Conservation (phyloP, 2,888 invertebrate species). For the Tipula vernalis region DNA sequence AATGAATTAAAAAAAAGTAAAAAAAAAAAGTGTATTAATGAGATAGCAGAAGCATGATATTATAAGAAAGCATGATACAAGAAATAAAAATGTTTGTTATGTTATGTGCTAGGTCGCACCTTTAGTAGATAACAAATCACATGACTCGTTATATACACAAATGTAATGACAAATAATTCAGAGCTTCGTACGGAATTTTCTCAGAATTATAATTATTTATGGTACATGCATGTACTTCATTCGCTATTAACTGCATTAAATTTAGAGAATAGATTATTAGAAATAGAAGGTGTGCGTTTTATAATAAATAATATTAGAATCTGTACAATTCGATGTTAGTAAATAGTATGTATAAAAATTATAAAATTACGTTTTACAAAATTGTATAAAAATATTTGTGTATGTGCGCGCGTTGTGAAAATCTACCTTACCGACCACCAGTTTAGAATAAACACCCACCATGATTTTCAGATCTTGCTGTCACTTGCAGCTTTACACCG, state of each 20-base stretch:
- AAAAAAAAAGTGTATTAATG: not conserved
- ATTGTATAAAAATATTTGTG: not conserved
- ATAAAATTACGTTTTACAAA: not conserved
- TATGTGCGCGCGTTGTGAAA: not conserved
- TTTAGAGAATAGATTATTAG: too few species aligned
- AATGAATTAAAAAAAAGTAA: not conserved
- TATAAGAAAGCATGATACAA: not conserved
- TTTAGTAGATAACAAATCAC: not conserved
- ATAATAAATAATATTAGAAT: not conserved
- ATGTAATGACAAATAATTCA: too few species aligned
- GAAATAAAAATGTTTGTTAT: not conserved
- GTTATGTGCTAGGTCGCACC: not conserved
- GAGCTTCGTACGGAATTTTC: too few species aligned
- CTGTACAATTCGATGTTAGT: not conserved
- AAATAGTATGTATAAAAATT: not conserved
- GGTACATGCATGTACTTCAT: too few species aligned
- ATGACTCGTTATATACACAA: not conserved
- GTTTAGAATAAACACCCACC: slow-evolving; percentile 32
- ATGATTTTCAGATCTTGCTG: slow-evolving; percentile 52
- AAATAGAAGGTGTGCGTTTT: too few species aligned
- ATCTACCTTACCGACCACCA: slow-evolving; percentile 10
- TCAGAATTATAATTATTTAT: too few species aligned
- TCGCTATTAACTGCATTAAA: too few species aligned
- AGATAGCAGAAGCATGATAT: not conserved
- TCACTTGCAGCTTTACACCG: slow-evolving; percentile 49